These are phyloP conservation scores for Tretioscincus oriximinensis DNA, from an alignment of 2,113 vertebrate genomes.

Conservation along the genomic window DNA sequence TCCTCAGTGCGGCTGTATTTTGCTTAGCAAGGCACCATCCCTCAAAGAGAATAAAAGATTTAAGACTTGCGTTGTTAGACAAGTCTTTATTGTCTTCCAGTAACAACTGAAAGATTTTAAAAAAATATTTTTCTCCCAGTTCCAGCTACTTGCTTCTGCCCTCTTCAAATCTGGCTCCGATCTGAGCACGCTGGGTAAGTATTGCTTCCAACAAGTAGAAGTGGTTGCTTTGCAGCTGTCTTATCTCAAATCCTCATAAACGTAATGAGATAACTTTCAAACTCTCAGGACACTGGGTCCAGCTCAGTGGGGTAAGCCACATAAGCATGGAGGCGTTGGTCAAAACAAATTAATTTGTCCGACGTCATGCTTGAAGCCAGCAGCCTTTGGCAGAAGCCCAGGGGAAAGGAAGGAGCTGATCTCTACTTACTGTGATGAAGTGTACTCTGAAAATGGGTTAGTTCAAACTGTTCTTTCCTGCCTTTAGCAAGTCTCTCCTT, in stretches of 20 bases:
- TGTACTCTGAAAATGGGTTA: slow-evolving; percentile 44
- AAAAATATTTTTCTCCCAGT: slow-evolving; percentile 72
- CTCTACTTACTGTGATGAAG: slow-evolving; percentile 50
- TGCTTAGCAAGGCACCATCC: not conserved
- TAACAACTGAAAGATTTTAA: slow-evolving; percentile 35
- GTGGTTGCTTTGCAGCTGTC: slow-evolving; percentile 6
- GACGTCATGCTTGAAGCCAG: slow-evolving; percentile 54
- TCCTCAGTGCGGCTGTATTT: not conserved
- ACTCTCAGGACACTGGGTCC: slow-evolving; percentile 41
- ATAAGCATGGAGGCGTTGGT: slow-evolving; percentile 45
- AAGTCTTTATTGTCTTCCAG: slow-evolving; percentile 15
- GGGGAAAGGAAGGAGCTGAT: not conserved
- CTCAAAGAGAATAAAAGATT: not conserved
- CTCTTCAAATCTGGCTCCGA: slow-evolving; percentile 95
- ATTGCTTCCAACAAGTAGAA: slow-evolving; percentile 13
- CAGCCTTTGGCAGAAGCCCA: slow-evolving; percentile 27
- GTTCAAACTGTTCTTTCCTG: slow-evolving; percentile 59
- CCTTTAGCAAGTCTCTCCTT: slow-evolving; percentile 36
- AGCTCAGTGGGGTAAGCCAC: slow-evolving; percentile 31
- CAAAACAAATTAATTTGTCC: slow-evolving; percentile 50
- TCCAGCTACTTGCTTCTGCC: slow-evolving; percentile 95
- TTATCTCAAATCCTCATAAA: not conserved
- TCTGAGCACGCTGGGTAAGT: slow-evolving; percentile 95
- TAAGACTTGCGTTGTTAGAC: not conserved
- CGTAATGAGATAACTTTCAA: slow-evolving; percentile 26